Conservation (phyloP, 2,113 vertebrate species). For the Daboia siamensis region DNA sequence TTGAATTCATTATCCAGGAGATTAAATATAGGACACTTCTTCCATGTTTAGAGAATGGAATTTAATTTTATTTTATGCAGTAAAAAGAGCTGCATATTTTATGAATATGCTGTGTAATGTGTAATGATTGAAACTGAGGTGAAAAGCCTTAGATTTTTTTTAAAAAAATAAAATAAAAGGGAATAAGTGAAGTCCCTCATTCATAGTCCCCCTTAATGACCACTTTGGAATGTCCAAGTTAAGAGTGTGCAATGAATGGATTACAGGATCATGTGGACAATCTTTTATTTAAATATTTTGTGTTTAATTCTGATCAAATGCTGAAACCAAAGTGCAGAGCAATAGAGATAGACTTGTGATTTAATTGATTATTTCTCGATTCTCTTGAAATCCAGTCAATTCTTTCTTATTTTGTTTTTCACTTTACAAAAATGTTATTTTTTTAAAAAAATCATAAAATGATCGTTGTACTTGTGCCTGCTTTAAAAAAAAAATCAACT, state of each 20-base stretch:
- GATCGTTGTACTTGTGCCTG: background rate
- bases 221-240: background rate
- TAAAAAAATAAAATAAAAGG: background rate
- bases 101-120: background rate
- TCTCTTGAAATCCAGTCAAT: background rate
- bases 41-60: background rate
- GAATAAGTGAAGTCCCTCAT: background rate
- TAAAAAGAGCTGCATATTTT: background rate
- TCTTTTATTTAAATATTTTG: background rate
- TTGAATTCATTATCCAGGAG: background rate
- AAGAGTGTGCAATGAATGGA: background rate
- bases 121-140: background rate
- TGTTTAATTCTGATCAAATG: background rate
- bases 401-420: background rate
- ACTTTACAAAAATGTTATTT: background rate
- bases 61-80: background rate
- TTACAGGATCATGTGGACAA: background rate
- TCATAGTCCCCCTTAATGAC: background rate
- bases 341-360: background rate
- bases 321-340: background rate
- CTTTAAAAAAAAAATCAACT: background rate
- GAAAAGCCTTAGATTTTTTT: background rate
- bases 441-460: background rate
- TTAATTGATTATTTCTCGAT: background rate
- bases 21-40: background rate